Evolutionary conservation across 2,113 vertebrate genomes (phyloP), one percentile per base, ranked within the genome.

Genomic region (Hippocampus abdominalis): DNA sequence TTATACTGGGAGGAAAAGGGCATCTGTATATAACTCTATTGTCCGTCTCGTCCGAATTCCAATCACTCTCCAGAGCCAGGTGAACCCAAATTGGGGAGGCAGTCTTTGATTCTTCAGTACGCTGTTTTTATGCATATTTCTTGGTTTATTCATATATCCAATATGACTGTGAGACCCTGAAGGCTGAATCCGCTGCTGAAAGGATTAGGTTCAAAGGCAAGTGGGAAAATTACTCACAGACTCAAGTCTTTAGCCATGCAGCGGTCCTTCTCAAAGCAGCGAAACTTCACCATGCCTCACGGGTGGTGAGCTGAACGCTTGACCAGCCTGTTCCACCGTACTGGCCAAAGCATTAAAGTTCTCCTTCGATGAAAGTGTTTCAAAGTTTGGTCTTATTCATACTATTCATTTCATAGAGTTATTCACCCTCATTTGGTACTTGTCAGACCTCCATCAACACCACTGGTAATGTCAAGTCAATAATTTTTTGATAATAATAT

Each of bases 131-230:
- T 89, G 85, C 89, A 89, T 86, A 90, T 86, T 88, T 88, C 75
- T 75, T 85, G 85, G 85, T 89, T 87, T 82, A 88, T 87, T 88
- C 84, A 85, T 77, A 88, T 84, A 75, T 78, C 49, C 68, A 56
- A 77, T 73, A 89, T 76, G 83, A 82, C 83, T 80, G 76, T 74
- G 74, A 72, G 71, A 82, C 79, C 87, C 89, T 82, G 64, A 42
- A 78, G 87, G 84, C 81, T 81, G 81, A 76, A 84, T 81, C 78
- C 73, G 85, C 82, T 74, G 64, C 84, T 84, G 81, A 89, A 89
- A 89, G 88, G 88, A 84, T 80, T 88, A 94, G 89, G 90, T 91
- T 91, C 89, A 92, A 90, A 91, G 87, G 87, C 79, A 86, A 76
- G 82, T 62, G 70, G 81, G 85, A 84, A 87, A 91, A 84, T 78